Base-by-base conservation (phyloP, 2,888 invertebrate genomes). In the Clepsis dumicolana region DNA sequence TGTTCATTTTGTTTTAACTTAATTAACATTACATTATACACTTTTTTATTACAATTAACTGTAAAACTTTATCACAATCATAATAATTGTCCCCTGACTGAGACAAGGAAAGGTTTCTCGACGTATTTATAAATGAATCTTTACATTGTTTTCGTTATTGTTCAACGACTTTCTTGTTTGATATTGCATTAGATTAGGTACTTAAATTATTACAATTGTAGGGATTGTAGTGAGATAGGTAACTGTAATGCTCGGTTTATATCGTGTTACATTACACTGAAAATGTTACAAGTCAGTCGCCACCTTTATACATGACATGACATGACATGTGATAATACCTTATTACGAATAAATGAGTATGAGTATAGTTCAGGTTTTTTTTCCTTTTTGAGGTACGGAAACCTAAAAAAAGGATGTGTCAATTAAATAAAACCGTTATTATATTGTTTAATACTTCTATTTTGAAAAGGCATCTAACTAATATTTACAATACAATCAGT, bases 401-500 rank as follows among this genome's bases (percentile, higher is more conserved):
- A 32, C 8, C 12, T 10, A 32, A 12, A 32, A 8, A 2, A 32
- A 8, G 4, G 1, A 14, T n/a, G 14, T 38, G 7, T 16, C 14
- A 48, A 48, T 21, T 21, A 48, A 48, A 21, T 21, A 32, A 54
- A 8, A 54, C 5, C 10, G 1, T 5, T 4, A 18, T 4, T 5
- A 4, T 35, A 18, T 21, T 27, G 14, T 50, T 27, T 56, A 14
- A 24, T 25, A 21, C 35, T 16, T 38, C 50, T 63, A 60, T 54
- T 57, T 25, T 57, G 56, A 50, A 2, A 56, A 41, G 10, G 38
- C 24, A 59, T 56, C 50, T 67, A 67, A 25, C 67, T 67, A 67
- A 63, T 67, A 67, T 67, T 67, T 67, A 67, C 67, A 67, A 62
- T 54, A 56, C 18, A 54, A 56, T 32, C 18, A 66, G n/a, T 65